These are phyloP conservation scores for Itoplectis maculator DNA, from an alignment of 2,888 invertebrate species.

Conservation along the genomic window DNA sequence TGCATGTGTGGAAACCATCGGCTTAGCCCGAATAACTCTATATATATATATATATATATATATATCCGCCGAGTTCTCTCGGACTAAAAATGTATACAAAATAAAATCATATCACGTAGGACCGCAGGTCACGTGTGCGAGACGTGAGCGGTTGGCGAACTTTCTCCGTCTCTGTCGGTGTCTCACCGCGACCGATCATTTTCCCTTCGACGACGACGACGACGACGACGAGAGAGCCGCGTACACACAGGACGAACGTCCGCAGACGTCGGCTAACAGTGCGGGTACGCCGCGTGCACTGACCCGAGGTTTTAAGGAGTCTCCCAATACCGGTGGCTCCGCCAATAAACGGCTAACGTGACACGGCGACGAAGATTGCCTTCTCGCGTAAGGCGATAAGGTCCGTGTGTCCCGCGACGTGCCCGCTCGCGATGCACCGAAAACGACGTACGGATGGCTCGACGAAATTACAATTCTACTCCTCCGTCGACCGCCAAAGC, in stretches of 20 bases:
- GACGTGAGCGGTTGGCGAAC: constrained; percentile 64
- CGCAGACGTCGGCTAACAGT: constrained; percentile 19
- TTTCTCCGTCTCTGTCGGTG: constrained; percentile 53
- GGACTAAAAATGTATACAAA: constrained; percentile 23
- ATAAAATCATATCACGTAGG: constrained; percentile 73
- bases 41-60: too few relatives aligned
- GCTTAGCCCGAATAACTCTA: too few relatives aligned
- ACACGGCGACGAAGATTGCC: constrained; percentile 56
- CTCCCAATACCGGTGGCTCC: constrained; percentile 62
- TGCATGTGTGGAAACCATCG: not conserved
- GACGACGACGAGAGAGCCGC: constrained; percentile 48
- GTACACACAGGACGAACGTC: not conserved
- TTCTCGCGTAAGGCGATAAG: constrained; percentile 50
- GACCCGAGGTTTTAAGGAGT: constrained; percentile 59
- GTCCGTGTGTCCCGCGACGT: constrained; percentile 46
- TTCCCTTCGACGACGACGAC: constrained; percentile 50
- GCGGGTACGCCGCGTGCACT: constrained; percentile 40
- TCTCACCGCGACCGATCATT: constrained; percentile 64
- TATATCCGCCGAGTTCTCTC: not conserved
- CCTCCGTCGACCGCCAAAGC: constrained; percentile 23
- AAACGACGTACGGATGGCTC: constrained; percentile 68
- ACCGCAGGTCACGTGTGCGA: constrained; percentile 73
- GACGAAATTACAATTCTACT: constrained; percentile 73
- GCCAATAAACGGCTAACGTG: constrained; percentile 64
- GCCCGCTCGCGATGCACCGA: constrained; percentile 36